Conservation (phyloP, 2,113 vertebrate genomes). For the Python bivittatus region DNA sequence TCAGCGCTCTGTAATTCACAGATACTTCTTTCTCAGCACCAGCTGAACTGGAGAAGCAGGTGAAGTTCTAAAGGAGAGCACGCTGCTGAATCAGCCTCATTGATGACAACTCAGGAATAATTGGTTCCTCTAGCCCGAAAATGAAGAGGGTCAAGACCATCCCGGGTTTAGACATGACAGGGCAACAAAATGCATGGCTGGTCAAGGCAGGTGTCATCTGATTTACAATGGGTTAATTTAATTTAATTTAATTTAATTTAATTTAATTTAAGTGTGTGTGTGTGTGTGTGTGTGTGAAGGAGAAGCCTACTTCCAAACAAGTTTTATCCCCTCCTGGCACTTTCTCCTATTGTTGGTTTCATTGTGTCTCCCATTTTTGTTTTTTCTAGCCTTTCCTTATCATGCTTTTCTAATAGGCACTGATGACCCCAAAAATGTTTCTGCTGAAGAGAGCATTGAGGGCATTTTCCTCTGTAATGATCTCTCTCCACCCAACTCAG, state of each 20-base stretch:
- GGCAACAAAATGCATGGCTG: not conserved
- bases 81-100: not conserved
- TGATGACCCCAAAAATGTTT: not conserved
- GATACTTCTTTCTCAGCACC: not conserved
- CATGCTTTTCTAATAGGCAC: not conserved
- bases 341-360: not conserved
- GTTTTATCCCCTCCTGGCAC: not conserved
- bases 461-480: not conserved
- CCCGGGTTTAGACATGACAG: not conserved
- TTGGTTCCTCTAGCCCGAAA: not conserved
- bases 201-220: not conserved
- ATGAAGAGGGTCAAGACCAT: no score
- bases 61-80: not conserved
- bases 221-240: not conserved
- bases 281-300: not conserved
- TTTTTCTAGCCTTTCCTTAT: not conserved
- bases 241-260: not conserved
- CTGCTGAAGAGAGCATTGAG: not conserved
- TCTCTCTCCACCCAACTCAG: not conserved
- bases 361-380: not conserved
- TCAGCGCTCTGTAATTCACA: constrained; percentile 25
- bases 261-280: not conserved
- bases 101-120: not conserved
- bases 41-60: not conserved
- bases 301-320: not conserved